Percentiles rank a stretch among this genome's conserved stretches.
Evolutionary conservation across 2,797 vertebrate genomes (phyloP).

Genomic region (Characodon lateralis): DNA sequence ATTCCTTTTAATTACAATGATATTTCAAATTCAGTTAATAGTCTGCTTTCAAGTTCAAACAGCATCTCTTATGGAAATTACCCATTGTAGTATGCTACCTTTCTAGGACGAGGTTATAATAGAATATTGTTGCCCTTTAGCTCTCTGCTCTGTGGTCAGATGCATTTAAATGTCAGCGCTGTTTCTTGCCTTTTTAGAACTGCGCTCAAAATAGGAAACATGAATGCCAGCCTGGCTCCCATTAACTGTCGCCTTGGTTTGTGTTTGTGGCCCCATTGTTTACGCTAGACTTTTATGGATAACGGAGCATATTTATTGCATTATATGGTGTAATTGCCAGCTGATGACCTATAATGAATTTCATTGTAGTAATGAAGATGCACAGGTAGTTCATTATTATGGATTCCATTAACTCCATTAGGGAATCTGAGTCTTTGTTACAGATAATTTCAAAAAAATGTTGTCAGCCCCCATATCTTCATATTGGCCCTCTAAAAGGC

Average conservation of each 20-base stretch:
- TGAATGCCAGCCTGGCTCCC: constrained; percentile 69
- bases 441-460: not conserved
- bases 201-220: constrained; percentile 72
- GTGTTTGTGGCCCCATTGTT: constrained; percentile 56
- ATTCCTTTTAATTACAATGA: constrained; percentile 45
- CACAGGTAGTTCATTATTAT: constrained; percentile 34
- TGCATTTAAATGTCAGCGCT: constrained; percentile 81
- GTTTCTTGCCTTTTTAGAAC: constrained; percentile 77
- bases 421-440: not conserved
- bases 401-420: constrained; percentile 32
- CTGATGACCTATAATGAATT: constrained; percentile 29
- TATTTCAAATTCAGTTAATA: constrained; percentile 63
- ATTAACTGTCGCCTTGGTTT: constrained; percentile 60
- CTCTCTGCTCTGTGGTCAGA: constrained; percentile 73
- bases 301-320: constrained; percentile 55
- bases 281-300: constrained; percentile 61
- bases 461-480: not conserved
- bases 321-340: constrained; percentile 49
- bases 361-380: constrained; percentile 41
- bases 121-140: constrained; percentile 79
- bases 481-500: not conserved
- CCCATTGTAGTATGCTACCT: constrained; percentile 57
- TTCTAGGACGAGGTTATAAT: constrained; percentile 71
- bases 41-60: constrained; percentile 54
- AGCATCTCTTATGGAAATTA: constrained; percentile 66